Evolutionary conservation across 2,113 vertebrate species (phyloP).

Genomic region (Seriola aureovittata): DNA sequence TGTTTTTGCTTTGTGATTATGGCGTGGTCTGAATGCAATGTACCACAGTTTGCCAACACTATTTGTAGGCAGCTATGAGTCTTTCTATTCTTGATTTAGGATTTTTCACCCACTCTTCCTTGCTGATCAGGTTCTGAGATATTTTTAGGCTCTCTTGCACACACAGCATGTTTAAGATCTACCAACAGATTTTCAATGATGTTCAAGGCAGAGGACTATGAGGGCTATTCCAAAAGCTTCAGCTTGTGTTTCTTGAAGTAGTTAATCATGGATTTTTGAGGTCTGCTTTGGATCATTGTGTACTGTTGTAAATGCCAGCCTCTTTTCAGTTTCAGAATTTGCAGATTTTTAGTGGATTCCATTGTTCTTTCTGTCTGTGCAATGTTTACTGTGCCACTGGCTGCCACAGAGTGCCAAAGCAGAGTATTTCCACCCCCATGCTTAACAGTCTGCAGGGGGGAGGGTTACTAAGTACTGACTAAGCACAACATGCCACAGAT

Average conservation of each 20-base stretch:
- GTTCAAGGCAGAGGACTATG: background rate
- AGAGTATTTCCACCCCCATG: too few relatives aligned
- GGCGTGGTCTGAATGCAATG: too few relatives aligned
- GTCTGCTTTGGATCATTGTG: background rate
- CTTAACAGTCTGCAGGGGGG: background rate
- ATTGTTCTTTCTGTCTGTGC: background rate
- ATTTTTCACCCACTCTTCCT: background rate
- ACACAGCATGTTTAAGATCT: background rate
- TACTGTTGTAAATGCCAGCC: background rate
- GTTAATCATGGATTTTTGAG: background rate
- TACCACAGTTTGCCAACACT: background rate
- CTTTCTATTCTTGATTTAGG: background rate
- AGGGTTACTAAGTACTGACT: background rate
- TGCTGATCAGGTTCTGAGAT: background rate
- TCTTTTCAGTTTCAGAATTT: background rate
- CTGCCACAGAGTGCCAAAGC: too few relatives aligned
- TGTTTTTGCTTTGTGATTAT: too few relatives aligned
- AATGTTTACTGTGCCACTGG: background rate
- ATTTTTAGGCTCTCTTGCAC: background rate
- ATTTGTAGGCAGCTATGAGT: background rate
- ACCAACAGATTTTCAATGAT: background rate
- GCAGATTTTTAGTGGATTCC: too few relatives aligned
- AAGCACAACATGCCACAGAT: background rate
- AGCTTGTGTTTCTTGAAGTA: background rate
- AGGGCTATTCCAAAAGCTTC: background rate